Evolutionary conservation across 1,140 invertebrate genomes (phyloP), one percentile per base, ranked within the genome.

Genomic region (Cryptotermes secundus): DNA sequence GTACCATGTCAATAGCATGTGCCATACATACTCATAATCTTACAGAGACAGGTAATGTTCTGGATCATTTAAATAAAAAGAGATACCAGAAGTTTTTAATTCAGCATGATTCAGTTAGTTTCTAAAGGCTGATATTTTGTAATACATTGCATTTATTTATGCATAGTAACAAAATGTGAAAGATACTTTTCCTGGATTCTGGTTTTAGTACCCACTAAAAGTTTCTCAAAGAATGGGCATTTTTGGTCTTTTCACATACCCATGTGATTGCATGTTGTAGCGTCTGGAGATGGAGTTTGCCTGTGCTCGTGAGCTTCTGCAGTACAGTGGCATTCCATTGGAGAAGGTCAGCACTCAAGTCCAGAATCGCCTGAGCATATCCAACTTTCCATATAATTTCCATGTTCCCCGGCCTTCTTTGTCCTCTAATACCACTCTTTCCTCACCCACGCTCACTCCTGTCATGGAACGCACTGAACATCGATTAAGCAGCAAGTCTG

Each of bases 181-280:
- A 49, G 45, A 49, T 19, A 49, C 45, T 49, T 49, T 3, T 2
- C 1, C 16, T 22, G 3, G 45, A 49, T 49, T 49, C 16, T 22
- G 38, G 3, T 49, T 49, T n/a, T 0, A n/a, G 2, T 72, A 26
- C 4, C 26, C 16, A 3, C 1, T 72, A 72, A 31, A n/a, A 12
- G 9, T 31, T 72, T 31, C n/a, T 72, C 2, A 26, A 31, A 4
- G 59, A 31, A 26, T 72, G n/a, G 59, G 26, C 26, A 72, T 72
- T 72, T 72, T n/a, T 31, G 59, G 59, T 26, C 59, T 72, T 72
- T 72, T 72, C 26, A 72, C n/a, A 72, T 31, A 31, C 38, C 31
- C 81, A 38, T 82, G 6, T 83, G 22, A 42, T 83, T 83, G 83
- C 83, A 83, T 83, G 83, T 83, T 83, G 36, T 83, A 83, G 83